These are phyloP conservation scores for Ara ararauna DNA, from an alignment of 2,797 vertebrate genomes.

Conservation along the genomic window DNA sequence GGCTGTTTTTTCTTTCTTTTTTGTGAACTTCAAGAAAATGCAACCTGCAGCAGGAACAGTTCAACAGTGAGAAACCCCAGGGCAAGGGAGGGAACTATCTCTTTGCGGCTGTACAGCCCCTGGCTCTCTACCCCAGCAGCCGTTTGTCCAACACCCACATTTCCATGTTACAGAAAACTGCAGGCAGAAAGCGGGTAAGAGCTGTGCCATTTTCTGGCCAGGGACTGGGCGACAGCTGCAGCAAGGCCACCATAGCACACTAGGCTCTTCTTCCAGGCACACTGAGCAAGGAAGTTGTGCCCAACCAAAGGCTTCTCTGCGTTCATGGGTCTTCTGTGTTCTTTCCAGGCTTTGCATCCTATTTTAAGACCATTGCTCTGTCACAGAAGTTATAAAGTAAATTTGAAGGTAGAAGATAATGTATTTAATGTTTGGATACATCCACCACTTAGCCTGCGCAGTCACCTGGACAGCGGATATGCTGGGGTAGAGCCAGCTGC, in stretches of 20 bases:
- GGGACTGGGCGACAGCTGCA: too few species aligned
- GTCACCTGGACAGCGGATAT: not conserved
- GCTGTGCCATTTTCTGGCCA: not conserved
- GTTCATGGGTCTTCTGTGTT: not conserved
- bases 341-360: not conserved
- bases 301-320: not conserved
- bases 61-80: not conserved
- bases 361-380: not conserved
- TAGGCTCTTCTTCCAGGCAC: fast-evolving
- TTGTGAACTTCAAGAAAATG: not conserved
- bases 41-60: not conserved
- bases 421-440: not conserved
- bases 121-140: not conserved
- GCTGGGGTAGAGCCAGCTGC: not conserved
- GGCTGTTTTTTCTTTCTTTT: not conserved
- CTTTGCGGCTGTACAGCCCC: fast-evolving
- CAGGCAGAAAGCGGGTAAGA: not conserved
- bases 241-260: not conserved
- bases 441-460: fast-evolving
- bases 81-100: not conserved
- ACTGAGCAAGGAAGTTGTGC: fast-evolving
- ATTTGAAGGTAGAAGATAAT: not conserved
- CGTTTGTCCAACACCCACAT: not conserved
- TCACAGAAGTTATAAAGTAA: not conserved
- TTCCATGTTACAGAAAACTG: not conserved